Evolutionary conservation across 2,113 vertebrate genomes (phyloP).

Genomic region (Pituophis catenifer): DNA sequence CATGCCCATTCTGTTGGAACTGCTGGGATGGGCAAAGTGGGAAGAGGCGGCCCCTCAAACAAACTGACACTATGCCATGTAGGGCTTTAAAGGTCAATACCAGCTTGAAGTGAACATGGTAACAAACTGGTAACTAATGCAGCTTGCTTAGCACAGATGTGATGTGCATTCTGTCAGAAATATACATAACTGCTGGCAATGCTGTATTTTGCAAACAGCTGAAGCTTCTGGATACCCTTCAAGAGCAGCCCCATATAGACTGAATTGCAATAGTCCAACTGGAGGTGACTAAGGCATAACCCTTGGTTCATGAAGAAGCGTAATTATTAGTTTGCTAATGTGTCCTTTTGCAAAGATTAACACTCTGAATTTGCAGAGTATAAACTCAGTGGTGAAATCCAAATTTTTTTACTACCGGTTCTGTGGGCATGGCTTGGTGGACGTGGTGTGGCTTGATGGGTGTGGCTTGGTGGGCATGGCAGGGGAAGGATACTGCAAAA

Average conservation of each 20-base stretch:
- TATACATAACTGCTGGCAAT: neutral
- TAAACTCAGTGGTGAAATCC: too few species aligned
- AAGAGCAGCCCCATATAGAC: neutral
- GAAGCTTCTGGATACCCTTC: neutral
- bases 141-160: neutral
- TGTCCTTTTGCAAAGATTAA: neutral
- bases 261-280: neutral
- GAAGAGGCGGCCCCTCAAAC: neutral
- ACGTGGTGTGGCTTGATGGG: too few species aligned
- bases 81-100: neutral
- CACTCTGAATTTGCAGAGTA: neutral
- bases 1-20: neutral
- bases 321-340: neutral
- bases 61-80: neutral
- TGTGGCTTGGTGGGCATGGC: too few species aligned
- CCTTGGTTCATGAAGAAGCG: neutral
- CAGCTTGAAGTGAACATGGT: neutral
- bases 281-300: neutral
- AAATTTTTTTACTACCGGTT: too few species aligned
- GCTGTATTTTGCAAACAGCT: neutral
- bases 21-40: neutral
- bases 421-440: too few species aligned
- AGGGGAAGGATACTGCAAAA: too few species aligned
- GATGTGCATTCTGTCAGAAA: neutral
- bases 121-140: neutral